Evolutionary conservation across 2,113 vertebrate species (phyloP), one percentile per base, ranked within the genome.

Genomic region (Dinomys branickii): DNA sequence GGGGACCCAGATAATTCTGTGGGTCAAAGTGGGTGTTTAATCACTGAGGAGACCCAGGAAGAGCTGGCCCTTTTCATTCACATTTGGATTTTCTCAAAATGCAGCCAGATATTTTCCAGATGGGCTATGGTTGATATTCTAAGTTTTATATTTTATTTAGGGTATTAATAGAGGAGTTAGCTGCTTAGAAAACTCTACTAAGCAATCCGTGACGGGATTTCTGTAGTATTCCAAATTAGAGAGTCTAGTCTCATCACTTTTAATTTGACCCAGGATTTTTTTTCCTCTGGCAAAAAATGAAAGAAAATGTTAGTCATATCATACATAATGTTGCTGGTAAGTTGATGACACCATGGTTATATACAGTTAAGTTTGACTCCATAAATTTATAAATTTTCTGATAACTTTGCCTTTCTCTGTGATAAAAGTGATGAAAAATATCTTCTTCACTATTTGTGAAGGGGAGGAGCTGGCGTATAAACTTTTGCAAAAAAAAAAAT

Each of bases 371-470:
- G 7, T 80, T 65, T 63, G 69, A 69, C 16, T 78, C 6, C 69
- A 20, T 28, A 69, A 17, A 78, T n/a, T 90, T 58, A 81, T 13
- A 90, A 87, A 30, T 19, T 75, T 78, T 89, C 94, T 92, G 28
- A 84, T 56, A 81, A 0, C 1, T 83, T 52, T 78, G 13, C 47
- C n/a, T 88, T 77, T 19, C 35, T 92, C 54, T 86, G 30, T 86
- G 80, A 54, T 54, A 80, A 94, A 93, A 95, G 9, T n/a, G 10
- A 24, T 56, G 5, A 77, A 87, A 94, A 89, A 54, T 83, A 88
- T 89, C 38, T 83, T 19, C 44, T 65, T 7, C 77, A 10, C 28
- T 13, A 69, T 95, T 83, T 19, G 86, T 86, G 59, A 89, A 83
- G 54, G 44, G 56, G 19, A 90, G n/a, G 30, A 30, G 12, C 33